Evolutionary conservation across 2,113 vertebrate genomes (phyloP).

Genomic region (Melanerpes aurifrons): DNA sequence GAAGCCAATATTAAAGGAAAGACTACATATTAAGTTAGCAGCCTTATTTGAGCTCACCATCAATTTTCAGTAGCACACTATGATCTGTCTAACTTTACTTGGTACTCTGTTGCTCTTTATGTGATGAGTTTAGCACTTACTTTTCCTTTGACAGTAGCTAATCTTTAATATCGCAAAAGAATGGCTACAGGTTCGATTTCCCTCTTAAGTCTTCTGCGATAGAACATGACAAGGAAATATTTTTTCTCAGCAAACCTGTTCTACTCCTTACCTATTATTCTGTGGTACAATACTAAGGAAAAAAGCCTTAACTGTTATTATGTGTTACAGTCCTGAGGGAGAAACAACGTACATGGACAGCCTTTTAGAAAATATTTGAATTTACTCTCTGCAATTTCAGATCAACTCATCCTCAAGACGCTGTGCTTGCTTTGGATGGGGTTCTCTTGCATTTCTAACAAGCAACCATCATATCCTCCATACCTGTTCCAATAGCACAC

Average conservation of each 20-base stretch:
- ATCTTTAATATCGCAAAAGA: neutral
- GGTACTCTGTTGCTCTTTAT: neutral
- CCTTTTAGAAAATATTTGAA: neutral
- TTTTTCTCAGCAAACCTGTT: neutral
- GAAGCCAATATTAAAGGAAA: constrained; percentile 49
- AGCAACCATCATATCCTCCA: neutral
- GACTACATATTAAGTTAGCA: constrained; percentile 20
- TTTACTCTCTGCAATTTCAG: neutral
- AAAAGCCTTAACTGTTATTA: neutral
- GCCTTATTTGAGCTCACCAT: constrained; percentile 9
- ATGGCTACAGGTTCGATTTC: neutral
- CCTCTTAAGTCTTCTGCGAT: neutral
- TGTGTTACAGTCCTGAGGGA: neutral
- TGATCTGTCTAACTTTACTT: neutral
- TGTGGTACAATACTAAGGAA: neutral
- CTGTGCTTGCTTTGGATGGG: neutral
- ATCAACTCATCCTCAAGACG: neutral
- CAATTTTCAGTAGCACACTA: constrained; percentile 28
- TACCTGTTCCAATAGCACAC: neutral
- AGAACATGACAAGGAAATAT: neutral
- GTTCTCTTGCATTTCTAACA: neutral
- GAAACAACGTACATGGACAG: neutral
- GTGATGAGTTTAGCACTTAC: neutral
- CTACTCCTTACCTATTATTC: neutral
- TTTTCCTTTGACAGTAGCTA: neutral